Conservation (phyloP, 2,113 vertebrate genomes). For the Tympanuchus pallidicinctus region DNA sequence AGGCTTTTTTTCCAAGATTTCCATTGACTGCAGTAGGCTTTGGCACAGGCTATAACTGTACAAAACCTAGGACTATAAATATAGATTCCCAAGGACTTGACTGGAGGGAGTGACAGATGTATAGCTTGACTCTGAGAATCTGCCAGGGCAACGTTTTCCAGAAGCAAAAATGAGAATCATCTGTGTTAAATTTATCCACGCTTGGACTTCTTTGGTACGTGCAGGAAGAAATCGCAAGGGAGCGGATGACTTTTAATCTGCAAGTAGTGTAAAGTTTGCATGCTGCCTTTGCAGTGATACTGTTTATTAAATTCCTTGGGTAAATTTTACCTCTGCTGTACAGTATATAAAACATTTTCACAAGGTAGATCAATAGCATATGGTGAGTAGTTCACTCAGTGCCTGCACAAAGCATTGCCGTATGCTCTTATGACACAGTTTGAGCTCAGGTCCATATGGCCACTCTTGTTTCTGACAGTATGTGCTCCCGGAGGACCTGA, state of each 20-base stretch:
- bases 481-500: background rate
- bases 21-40: conserved; percentile 20
- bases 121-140: conserved; percentile 37
- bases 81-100: conserved; percentile 48
- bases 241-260: conserved; percentile 22
- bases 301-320: conserved; percentile 28
- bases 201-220: conserved; percentile 51
- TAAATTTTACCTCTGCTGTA: conserved; percentile 42
- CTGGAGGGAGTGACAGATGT: conserved; percentile 57
- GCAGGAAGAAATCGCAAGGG: conserved; percentile 49
- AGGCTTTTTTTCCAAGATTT: background rate
- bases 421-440: background rate
- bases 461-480: background rate
- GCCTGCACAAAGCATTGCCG: background rate
- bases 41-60: background rate
- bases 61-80: conserved; percentile 15
- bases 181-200: conserved; percentile 52
- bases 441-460: background rate
- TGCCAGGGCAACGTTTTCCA: conserved; percentile 48
- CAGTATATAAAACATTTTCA: conserved; percentile 21
- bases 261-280: conserved; percentile 4
- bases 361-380: conserved; percentile 8
- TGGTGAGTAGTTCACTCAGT: background rate
- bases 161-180: conserved; percentile 64
- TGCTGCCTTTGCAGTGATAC: background rate